Evolutionary conservation across 2,797 vertebrate species (phyloP), one percentile per base, ranked within the genome.

Genomic region (Melanotaenia trifasciata): DNA sequence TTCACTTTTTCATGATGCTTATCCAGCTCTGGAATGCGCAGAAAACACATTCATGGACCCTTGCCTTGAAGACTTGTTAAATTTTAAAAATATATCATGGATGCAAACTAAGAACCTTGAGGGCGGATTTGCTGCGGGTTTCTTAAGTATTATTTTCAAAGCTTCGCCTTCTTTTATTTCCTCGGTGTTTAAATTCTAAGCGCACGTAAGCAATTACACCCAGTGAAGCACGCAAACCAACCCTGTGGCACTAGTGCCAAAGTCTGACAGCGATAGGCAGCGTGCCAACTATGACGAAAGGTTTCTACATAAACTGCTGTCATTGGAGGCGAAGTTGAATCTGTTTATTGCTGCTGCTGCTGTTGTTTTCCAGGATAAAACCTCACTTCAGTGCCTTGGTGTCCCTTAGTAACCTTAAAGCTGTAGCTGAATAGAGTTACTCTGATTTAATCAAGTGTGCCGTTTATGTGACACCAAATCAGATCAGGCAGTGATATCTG

Each of bases 211-310:
- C 76, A 79, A 84, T 83, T 89, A 83, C 76, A 84, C 72, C 64
- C 80, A 84, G 61, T 43, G 71, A 65, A 82, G 81, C 81, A 80
- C 79, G 35, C 75, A 75, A 84, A 84, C 72, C 82, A 70, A 58
- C 73, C 78, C 70, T 63, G 63, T 87, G 87, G 80, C 87, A 86
- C 74, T 72, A 68, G 80, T 89, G 84, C 81, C 89, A 89, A 87
- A 91, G 89, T 92, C 88, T 90, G 85, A 87, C 82, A 86, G 77
- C 50, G 91, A 94, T 94, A 94, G 92, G 92, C 89, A 43, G 5
- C 0, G 8, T 45, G 91, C 92, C 92, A 94, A 77, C 57, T 11
- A 87, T 94, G 93, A 94, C 88, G 62, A 69, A 79, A 89, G 70
- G 24, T 45, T 67, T 84, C 78, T 70, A 58, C 74, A 60, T 45